Evolutionary conservation across 2,888 invertebrate genomes (phyloP), one percentile per base, ranked within the genome.

Genomic region (Parasteatoda lunata): DNA sequence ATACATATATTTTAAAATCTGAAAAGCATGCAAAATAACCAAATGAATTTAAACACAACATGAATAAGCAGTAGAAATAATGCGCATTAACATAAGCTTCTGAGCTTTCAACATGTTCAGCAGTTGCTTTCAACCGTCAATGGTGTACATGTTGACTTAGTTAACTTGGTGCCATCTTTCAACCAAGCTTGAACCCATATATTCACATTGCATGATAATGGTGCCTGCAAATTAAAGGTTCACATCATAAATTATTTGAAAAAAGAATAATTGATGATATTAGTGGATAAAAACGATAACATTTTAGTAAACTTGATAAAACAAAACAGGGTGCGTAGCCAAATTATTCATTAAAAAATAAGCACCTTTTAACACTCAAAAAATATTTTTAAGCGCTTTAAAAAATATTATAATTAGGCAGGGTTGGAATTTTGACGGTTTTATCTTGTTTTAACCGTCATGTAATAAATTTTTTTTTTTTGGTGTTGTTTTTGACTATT

Each of bases 181-280:
- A n/a, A 15, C 80, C 80, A 81, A 51, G 51, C 13, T 15, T 73
- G 65, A 66, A 73, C 66, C 80, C 80, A 81, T 13, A 73, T 52
- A 52, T 6, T 52, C 11, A 65, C 66, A 73, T n/a, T 73, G 45
- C 80, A 81, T 7, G 13, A 13, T 5, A 65, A 52, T n/a, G 80
- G 72, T 8, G 48, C 15, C 80, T 81, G 59, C 65, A 81, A 81
- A 49, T 3, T 52, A 5, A 72, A 45, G 3, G 6, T 30, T 0
- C n/a, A 13, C 15, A 52, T 6, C 3, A 13, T 51, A 13, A 7
- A n/a, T 51, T 15, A 3, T 51, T 5, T 68, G 5, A 4, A 68
- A 68, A 68, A 8, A 72, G 13, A 6, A 51, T 13, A 51, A 4
- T 1, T 51, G 9, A 15, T 72, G 49, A 49, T 8, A 72, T 30